Percentiles rank a stretch among this genome's conserved stretches.
These are phyloP conservation scores for Rhadina sibilatrix DNA, from an alignment of 2,113 vertebrate species.

Conservation along the genomic window DNA sequence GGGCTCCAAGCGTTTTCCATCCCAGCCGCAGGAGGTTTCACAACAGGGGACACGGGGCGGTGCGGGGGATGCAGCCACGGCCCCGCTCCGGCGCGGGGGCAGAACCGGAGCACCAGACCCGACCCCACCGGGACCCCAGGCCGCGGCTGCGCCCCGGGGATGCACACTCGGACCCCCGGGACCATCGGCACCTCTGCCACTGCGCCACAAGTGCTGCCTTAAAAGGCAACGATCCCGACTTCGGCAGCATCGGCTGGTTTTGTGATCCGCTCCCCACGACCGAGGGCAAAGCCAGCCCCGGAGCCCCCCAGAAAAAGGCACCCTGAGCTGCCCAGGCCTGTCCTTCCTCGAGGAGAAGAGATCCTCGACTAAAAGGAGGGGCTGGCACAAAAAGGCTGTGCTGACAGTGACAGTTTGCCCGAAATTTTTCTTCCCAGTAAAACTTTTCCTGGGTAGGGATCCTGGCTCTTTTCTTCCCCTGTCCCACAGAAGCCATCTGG, in stretches of 20 bases:
- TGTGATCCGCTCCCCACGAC: neutral
- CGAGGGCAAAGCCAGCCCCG: neutral
- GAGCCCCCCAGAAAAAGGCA: neutral
- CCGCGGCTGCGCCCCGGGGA: neutral
- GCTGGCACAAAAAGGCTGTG: neutral
- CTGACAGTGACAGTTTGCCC: rapidly evolving
- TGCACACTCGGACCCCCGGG: neutral
- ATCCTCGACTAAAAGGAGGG: rapidly evolving
- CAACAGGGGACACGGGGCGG: neutral
- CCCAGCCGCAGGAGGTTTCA: neutral
- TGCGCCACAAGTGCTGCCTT: neutral
- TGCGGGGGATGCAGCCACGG: rapidly evolving
- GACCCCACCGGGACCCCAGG: neutral
- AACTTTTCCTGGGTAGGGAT: neutral
- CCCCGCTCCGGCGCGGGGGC: rapidly evolving
- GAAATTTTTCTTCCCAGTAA: rapidly evolving
- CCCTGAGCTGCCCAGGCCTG: neutral
- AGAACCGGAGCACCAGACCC: neutral
- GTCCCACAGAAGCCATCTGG: neutral
- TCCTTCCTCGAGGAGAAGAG: neutral
- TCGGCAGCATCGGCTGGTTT: neutral
- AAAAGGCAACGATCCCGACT: neutral
- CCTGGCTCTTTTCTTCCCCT: neutral
- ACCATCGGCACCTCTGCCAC: neutral
- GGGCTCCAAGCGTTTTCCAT: neutral